A percentile compares a stretch with the other conserved stretches of the same genome.
These are phyloP conservation scores for Stichopus chloronotus DNA, from an alignment of 35 echinoderm and acorn worm genomes.

Conservation along the genomic window DNA sequence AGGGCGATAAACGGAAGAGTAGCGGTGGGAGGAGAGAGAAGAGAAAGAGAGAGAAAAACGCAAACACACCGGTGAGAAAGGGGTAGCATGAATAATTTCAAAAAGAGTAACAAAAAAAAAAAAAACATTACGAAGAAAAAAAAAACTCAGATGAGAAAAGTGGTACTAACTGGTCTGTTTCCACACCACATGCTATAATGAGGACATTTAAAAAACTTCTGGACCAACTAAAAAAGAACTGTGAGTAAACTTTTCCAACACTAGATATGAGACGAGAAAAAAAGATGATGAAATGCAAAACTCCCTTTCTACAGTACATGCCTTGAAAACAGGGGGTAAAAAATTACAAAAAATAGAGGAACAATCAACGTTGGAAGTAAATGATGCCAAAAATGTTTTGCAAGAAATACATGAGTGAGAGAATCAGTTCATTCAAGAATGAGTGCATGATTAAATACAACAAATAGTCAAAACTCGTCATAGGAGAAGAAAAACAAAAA, in stretches of 20 bases:
- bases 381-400: slow-evolving; percentile 35
- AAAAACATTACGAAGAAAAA: slow-evolving; percentile 40
- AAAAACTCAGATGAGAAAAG: slow-evolving; percentile 53
- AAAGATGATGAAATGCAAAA: slow-evolving; percentile 8
- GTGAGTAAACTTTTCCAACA: neutral
- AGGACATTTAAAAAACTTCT: slow-evolving; percentile 28
- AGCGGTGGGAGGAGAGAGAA: slow-evolving; percentile 62
- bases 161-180: slow-evolving; percentile 4
- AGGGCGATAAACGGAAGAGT: slow-evolving; percentile 55
- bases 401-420: slow-evolving; percentile 23
- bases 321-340: neutral
- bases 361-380: neutral
- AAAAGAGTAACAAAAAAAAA: slow-evolving; percentile 48
- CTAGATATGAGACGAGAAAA: neutral
- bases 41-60: slow-evolving; percentile 64
- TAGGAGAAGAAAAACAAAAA: neutral
- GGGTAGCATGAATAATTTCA: slow-evolving; percentile 59
- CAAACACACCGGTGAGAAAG: slow-evolving; percentile 65
- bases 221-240: slow-evolving; percentile 17
- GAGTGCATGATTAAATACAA: slow-evolving; percentile 51
- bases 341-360: neutral
- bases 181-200: slow-evolving; percentile 57
- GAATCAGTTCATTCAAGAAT: slow-evolving; percentile 27
- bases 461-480: slow-evolving; percentile 36
- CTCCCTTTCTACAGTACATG: neutral